Evolutionary conservation across 30 jellyfish, hydroid and myxozoan species (phyloP).

Genomic region (Chironex yamaguchii): DNA sequence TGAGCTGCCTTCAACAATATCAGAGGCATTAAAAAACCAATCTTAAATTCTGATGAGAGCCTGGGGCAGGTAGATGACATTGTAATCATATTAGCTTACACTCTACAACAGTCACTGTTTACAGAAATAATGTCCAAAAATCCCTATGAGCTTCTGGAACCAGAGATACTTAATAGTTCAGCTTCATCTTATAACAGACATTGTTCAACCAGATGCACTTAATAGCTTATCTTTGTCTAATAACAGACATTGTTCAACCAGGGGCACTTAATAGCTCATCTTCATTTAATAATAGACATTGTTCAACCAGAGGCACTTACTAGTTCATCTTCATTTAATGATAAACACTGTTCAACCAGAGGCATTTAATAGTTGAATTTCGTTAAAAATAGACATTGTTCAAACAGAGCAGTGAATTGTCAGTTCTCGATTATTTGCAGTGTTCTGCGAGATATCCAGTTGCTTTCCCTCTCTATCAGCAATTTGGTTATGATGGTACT

Average conservation of each 20-base stretch:
- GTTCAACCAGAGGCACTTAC: too few species aligned
- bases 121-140: too few species aligned
- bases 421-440: too few species aligned
- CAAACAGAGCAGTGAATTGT: too few species aligned
- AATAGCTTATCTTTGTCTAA: not conserved
- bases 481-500: not conserved
- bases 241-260: not conserved
- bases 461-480: conserved; percentile 10
- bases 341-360: too few species aligned
- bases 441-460: not conserved
- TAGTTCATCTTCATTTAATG: too few species aligned
- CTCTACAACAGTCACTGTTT: too few species aligned
- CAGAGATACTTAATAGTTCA: not conserved
- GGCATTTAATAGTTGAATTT: too few species aligned
- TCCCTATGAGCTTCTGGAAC: too few species aligned
- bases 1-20: not conserved
- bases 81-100: not conserved
- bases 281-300: too few species aligned
- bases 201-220: conserved; percentile 9
- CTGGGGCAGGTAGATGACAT: not conserved
- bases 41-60: not conserved
- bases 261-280: too few species aligned
- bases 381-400: too few species aligned
- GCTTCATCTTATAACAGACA: not conserved
- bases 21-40: not conserved